Evolutionary conservation across 2,113 vertebrate genomes (phyloP), one percentile per base, ranked within the genome.

Genomic region (Megalops atlanticus): DNA sequence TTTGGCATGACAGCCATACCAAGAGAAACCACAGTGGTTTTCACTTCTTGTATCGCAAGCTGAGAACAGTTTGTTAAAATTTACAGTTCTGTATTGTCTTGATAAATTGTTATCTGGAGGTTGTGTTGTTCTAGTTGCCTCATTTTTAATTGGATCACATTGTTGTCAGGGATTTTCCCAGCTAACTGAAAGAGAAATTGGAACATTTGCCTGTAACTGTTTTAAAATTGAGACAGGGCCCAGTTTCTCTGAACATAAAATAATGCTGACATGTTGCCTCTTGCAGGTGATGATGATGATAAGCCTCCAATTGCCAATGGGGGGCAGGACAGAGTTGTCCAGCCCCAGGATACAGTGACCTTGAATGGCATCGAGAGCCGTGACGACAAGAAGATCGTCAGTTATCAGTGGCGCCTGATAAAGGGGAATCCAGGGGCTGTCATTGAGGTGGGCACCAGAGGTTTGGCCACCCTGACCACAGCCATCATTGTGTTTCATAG

Each of bases 271-370:
- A 2, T 54, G 14, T 5, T 31, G 8, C 83, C 86, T 89, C 79
- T 2, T 71, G 27, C 86, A 97, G 96, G 24, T 64, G 27, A 86
- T 70, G 90, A 92, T 35, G 74, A 84, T 14, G 95, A 97, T 83
- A 87, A 0, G 47, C 95, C 94, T 36, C 97, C 97, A 0, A 82
- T 82, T 83, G 92, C 94, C 24, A 87, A 91, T 8, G 90, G 92
- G 2, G 95, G 94, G 76, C 93, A 73, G 78, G 96, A 97, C 88
- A 86, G 89, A 79, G 96, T 93, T 36, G 93, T 97, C 0, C 97
- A 99, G 81, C 97, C 96, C 0, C 91, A 93, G 4, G 95, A 97
- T 1, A 83, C 72, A 0, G 88, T 98, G 82, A 88, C 84, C 0
- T 89, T 99, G 76, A 96, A 91, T 40, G 96, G 95, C 52, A 4